Conservation (phyloP, 2,888 invertebrate species). For the Euclidia mi region DNA sequence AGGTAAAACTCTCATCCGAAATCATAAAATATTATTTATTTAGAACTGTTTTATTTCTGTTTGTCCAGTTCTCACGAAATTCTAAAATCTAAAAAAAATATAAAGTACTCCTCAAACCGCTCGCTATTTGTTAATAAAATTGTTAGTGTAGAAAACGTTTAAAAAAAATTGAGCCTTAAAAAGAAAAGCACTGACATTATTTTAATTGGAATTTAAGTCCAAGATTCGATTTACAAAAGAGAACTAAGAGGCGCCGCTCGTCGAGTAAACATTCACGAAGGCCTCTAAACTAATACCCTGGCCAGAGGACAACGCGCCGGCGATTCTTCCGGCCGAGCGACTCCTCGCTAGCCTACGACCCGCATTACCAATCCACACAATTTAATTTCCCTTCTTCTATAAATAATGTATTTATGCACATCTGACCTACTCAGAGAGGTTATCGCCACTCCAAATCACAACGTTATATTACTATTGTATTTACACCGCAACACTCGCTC, state of each 20-base stretch:
- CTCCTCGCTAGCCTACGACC: constrained; percentile 1
- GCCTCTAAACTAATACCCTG: constrained; percentile 32
- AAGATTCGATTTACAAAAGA: constrained; percentile 21
- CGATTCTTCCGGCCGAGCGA: constrained; percentile 25
- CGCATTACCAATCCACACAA: constrained; percentile 25
- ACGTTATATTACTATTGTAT: constrained; percentile 19
- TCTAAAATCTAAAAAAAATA: too few relatives aligned
- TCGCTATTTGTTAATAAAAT: too few relatives aligned
- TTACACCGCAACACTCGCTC: constrained; percentile 12
- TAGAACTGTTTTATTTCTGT: too few relatives aligned
- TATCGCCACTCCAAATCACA: constrained; percentile 14
- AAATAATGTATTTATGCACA: constrained; percentile 20
- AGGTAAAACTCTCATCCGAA: too few relatives aligned
- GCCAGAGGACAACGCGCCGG: constrained; percentile 8
- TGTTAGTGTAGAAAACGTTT: too few relatives aligned
- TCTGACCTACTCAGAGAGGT: constrained; percentile 11
- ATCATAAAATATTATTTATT: too few relatives aligned
- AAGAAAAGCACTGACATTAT: too few relatives aligned
- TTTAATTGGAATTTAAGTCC: constrained; percentile 4
- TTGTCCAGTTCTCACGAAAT: too few relatives aligned
- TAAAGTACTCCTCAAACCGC: too few relatives aligned
- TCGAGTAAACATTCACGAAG: constrained; percentile 18
- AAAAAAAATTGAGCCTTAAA: too few relatives aligned
- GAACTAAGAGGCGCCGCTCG: constrained; percentile 8
- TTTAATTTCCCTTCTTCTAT: constrained; percentile 24